Base-by-base conservation (phyloP, 2,888 invertebrate genomes). In the Eilema caniola region DNA sequence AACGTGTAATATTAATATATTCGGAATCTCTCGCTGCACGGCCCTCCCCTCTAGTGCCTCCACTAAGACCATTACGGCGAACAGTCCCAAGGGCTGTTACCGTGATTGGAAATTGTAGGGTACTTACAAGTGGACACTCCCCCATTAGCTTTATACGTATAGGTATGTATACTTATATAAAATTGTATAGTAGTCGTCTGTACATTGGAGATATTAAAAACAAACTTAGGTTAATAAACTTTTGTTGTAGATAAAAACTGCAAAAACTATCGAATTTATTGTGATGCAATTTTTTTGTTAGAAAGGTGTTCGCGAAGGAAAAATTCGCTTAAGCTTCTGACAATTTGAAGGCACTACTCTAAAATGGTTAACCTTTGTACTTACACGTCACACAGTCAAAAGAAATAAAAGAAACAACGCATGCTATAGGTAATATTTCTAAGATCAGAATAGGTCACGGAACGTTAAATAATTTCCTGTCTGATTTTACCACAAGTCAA, bases 41-140 rank as follows among this genome's bases (percentile, higher is more conserved):
- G 56, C 37, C 31, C 23, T 5, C 67, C 67, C 66, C 65, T 60
- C n/a, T 0, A n/a, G 53, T 53, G n/a, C 53, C 53, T n/a, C n/a
- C n/a, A 37, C 41, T 23, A 16, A 41, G 62, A 25, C 64, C 23
- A 20, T 66, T 66, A 62, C 65, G 60, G 25, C 66, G 62, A 70
- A 31, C 57, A 57, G 70, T 66, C 70, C 70, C 70, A 20, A 37
- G 70, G 70, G 70, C 62, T n/a, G 41, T 28, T 53, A 66, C 70
- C 61, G 70, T 66, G 70, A 70, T 70, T 70, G 70, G 62, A 28
- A 66, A 56, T 61, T 62, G 70, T 41, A 28, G n/a, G 25, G 28
- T 37, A 66, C 66, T n/a, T 66, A 66, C 56, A 61, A 66, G 62
- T 70, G 66, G 66, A 62, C 37, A 62, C 41, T 23, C 62, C 62